Evolutionary conservation across 2,797 vertebrate genomes (phyloP).

Genomic region (Liasis olivaceus): DNA sequence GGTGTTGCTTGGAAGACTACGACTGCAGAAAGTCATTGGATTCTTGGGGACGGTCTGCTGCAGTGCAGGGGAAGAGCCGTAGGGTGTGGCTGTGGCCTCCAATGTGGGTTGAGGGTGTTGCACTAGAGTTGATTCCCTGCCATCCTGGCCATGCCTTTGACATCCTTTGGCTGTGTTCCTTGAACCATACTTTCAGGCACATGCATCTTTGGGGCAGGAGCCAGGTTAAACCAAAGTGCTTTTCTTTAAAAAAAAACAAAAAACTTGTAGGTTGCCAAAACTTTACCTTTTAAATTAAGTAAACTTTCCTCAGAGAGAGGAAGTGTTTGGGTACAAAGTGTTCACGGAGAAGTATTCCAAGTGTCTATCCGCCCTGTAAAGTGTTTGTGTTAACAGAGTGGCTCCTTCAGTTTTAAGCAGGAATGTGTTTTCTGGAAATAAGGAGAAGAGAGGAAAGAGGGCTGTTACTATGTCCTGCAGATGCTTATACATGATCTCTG

Average conservation of each 20-base stretch:
- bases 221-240: constrained; percentile 33
- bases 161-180: constrained; percentile 19
- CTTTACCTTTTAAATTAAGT: constrained; percentile 54
- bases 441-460: neutral
- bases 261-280: constrained; percentile 27
- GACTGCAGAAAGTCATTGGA: too few relatives aligned
- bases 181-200: constrained; percentile 15
- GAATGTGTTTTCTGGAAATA: neutral
- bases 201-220: neutral
- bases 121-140: constrained; percentile 19
- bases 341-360: constrained; percentile 55
- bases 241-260: neutral
- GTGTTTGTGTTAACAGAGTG: constrained; percentile 54
- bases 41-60: too few relatives aligned
- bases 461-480: neutral
- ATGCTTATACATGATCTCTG: neutral
- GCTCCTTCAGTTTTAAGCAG: constrained; percentile 34
- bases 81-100: too few relatives aligned
- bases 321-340: constrained; percentile 62
- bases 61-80: too few relatives aligned
- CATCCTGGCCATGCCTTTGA: accelerated
- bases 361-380: constrained; percentile 19
- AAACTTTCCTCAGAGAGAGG: constrained; percentile 59
- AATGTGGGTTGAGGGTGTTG: accelerated
- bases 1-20: too few relatives aligned